Evolutionary conservation across 1,140 invertebrate species (phyloP).

Genomic region (Neoseiulus cucumeris): DNA sequence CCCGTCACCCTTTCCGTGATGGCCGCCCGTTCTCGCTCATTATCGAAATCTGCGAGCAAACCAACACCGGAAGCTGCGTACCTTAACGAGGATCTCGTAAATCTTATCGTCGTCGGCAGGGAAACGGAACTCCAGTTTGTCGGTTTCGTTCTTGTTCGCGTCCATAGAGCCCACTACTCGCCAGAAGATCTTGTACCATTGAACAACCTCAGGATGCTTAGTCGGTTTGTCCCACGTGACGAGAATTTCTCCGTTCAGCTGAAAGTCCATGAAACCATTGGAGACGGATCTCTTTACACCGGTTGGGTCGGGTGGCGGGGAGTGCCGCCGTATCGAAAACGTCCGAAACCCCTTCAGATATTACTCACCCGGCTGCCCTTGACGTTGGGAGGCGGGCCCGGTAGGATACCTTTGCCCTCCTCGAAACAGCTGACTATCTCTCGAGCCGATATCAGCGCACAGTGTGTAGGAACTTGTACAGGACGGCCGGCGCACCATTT

Average conservation of each 20-base stretch:
- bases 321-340: no score
- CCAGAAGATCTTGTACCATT: constrained; percentile 47
- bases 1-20: no score
- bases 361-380: constrained; percentile 37
- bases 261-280: neutral
- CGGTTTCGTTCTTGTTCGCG: constrained; percentile 38
- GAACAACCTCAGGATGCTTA: constrained; percentile 59
- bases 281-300: no score
- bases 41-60: no score
- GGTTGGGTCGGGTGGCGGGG: no score
- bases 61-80: no score
- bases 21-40: no score
- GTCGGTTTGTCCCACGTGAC: constrained; percentile 50
- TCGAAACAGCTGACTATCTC: constrained; percentile 57
- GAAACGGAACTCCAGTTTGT: constrained; percentile 42
- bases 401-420: constrained; percentile 47
- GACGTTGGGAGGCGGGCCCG: constrained; percentile 52
- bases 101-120: constrained; percentile 44
- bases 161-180: constrained; percentile 27
- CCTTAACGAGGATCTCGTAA: constrained; percentile 55
- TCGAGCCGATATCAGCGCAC: constrained; percentile 46
- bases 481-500: constrained; percentile 55
- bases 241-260: constrained; percentile 23
- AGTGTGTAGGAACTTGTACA: constrained; percentile 38
- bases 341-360: no score